These are phyloP conservation scores for western clawed frog (Xenopus tropicalis) DNA, from an alignment of 2,113 vertebrate species.

Conservation along the genomic window UCB_Xtro_10.0 CM004452.2:44687501-44688000, in stretches of 20 bases:
- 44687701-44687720: conserved; percentile 85
- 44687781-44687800: conserved; percentile 94
- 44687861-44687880: conserved; percentile 75
- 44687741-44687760: conserved; percentile 66
- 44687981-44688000: conserved; percentile 86
- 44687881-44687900: conserved; percentile 82
- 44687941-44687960: conserved; percentile 76
- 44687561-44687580: conserved; percentile 80
- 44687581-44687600: conserved; percentile 77
- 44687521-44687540: conserved; percentile 59
- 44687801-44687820: conserved; percentile 98
- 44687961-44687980: conserved; percentile 74
- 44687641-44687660: conserved; percentile 75
- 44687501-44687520: too few relatives aligned
- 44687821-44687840: conserved; percentile 90
- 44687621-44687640: conserved; percentile 90
- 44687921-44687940: conserved; percentile 83
- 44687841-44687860: conserved; percentile 78
- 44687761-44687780: conserved; percentile 82
- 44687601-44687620: conserved; percentile 90
- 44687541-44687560: conserved; percentile 70
- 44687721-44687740: conserved; percentile 85
- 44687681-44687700: conserved; percentile 80
- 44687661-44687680: conserved; percentile 67
- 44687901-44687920: conserved; percentile 96